Base-by-base conservation (phyloP, 2,888 invertebrate genomes). In the Drosophila limbata region DNA sequence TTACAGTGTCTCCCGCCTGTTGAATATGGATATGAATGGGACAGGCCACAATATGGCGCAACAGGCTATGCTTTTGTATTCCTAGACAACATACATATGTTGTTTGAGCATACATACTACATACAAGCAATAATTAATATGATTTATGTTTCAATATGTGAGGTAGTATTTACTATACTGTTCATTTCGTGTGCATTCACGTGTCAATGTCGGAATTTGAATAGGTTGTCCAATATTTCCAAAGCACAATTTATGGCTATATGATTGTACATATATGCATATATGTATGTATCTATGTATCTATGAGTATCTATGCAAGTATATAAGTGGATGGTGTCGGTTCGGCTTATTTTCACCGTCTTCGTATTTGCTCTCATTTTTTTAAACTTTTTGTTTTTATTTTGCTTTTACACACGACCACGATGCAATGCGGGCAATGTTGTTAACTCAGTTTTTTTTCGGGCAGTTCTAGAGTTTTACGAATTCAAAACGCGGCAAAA, bases 1-100 rank as follows among this genome's bases (percentile, higher is more conserved):
- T 40, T 35, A 33, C 45, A 53, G 63, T 68, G 71, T 64, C 69
- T 85, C 77, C 84, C 88, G 90, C 89, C 91, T 90, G 90, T 91
- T 91, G 91, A 90, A 90, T 84, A 72, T 63, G 60, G 55, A 71
- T 69, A 72, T 65, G 60, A 52, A 71, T 69, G 67, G 60, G 48
- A 61, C 47, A 53, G 60, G 56, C 70, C 70, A 73, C 69, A 74
- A 69, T 56, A 50, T 52, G 69, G 60, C 52, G 76, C 69, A 82
- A 83, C 78, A 84, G 77, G 81, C 87, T 81, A 47, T 11, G 35
- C 57, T 19, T 33, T 63, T 69, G 19, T 44, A n/a, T 53, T 42
- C 19, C 13, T 25, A 40, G 48, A 47, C 55, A 59, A 13, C 35
- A 47, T 11, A 25, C 25, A 37, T 50, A 31, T 17, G 35, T 44